These are phyloP conservation scores for Trachurus trachurus DNA, from an alignment of 2,797 vertebrate genomes.

Conservation along the genomic window DNA sequence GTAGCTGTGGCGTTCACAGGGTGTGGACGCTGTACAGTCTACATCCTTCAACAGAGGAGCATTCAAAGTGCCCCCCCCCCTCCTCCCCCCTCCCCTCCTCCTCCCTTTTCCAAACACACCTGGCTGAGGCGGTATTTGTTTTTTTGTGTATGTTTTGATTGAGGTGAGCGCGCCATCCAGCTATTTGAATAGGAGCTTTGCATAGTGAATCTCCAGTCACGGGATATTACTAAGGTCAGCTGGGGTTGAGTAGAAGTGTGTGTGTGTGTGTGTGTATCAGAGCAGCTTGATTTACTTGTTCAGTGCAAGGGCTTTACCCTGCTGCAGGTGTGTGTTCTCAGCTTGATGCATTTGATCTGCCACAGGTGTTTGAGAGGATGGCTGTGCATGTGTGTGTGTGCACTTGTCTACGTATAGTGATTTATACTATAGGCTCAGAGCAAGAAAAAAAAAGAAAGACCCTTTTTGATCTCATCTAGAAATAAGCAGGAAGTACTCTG, in stretches of 20 bases:
- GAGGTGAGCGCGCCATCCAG: conserved; percentile 14
- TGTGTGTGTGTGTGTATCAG: conserved; percentile 47
- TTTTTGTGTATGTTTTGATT: conserved; percentile 48
- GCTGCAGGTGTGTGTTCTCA: conserved; percentile 75
- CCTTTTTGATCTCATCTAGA: conserved; percentile 74
- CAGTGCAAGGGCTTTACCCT: conserved; percentile 46
- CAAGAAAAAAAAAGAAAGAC: conserved; percentile 51
- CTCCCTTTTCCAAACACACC: conserved; percentile 28
- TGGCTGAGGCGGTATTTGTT: conserved; percentile 51
- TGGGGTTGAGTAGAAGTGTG: conserved; percentile 17
- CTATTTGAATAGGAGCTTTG: conserved; percentile 72
- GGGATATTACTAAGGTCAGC: conserved; percentile 50
- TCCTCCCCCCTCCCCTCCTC: not conserved
- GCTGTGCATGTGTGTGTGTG: conserved; percentile 27
- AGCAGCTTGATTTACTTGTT: conserved; percentile 67
- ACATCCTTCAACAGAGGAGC: conserved; percentile 26
- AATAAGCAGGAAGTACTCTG: conserved; percentile 54
- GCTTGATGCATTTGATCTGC: conserved; percentile 71
- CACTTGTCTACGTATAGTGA: conserved; percentile 54
- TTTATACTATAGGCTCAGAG: conserved; percentile 66
- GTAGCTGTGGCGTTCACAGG: conserved; percentile 12
- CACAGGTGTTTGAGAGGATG: conserved; percentile 67
- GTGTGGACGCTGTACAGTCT: conserved; percentile 3
- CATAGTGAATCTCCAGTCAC: conserved; percentile 59
- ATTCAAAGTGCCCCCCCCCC: not conserved